Evolutionary conservation across 2,113 vertebrate species (phyloP).

Genomic region (Aldabrachelys gigantea): DNA sequence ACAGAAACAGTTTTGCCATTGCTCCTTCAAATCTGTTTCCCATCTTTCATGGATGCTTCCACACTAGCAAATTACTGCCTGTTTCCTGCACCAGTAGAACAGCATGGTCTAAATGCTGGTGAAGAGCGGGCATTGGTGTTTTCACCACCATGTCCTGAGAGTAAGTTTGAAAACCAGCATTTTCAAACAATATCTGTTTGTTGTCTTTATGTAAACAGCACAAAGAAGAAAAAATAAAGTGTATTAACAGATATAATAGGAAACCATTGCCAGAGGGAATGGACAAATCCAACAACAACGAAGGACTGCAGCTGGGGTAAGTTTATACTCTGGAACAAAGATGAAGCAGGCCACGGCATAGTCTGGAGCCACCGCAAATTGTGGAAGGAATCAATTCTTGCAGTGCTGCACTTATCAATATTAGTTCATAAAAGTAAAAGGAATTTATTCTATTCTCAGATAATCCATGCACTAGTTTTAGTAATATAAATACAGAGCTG

Average conservation of each 20-base stretch:
- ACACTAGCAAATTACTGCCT: background rate
- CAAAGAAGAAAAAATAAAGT: background rate
- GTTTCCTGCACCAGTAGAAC: background rate
- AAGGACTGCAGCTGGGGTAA: conserved; percentile 45
- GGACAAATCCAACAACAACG: conserved; percentile 55
- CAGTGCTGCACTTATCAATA: conserved; percentile 75
- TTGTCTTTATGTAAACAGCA: background rate
- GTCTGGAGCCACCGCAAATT: conserved; percentile 49
- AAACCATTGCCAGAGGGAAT: conserved; percentile 6
- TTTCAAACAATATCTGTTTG: background rate
- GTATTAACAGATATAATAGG: background rate
- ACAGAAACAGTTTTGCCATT: background rate
- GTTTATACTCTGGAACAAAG: conserved; percentile 66
- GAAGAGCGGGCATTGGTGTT: background rate
- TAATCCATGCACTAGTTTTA: conserved; percentile 71
- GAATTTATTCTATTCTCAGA: conserved; percentile 64
- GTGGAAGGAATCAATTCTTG: conserved; percentile 56
- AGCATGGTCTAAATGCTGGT: background rate
- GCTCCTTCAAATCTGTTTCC: background rate
- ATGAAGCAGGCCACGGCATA: conserved; percentile 39
- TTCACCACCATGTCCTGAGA: background rate
- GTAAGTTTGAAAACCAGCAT: background rate
- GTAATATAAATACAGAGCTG: conserved; percentile 53
- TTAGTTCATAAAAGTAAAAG: conserved; percentile 81
- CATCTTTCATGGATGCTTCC: background rate